Conservation (phyloP, 2,113 vertebrate species). For the Merops nubicus region DNA sequence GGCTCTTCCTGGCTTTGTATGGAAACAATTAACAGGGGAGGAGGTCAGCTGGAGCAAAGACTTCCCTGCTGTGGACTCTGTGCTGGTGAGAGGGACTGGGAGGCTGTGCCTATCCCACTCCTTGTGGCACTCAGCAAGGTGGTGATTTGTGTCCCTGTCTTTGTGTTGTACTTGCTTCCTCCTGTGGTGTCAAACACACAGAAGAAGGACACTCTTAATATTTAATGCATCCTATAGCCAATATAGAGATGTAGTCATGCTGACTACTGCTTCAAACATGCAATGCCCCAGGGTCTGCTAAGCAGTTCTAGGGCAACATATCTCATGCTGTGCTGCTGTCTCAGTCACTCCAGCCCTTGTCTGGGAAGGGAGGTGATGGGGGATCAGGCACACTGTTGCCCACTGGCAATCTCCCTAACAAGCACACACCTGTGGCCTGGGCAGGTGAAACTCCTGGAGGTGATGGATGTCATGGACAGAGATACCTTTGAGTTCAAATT, state of each 20-base stretch:
- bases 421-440: neutral
- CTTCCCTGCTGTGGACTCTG: conserved; percentile 92
- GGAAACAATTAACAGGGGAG: conserved; percentile 96
- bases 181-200: neutral
- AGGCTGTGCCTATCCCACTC: neutral
- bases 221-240: neutral
- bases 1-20: conserved; percentile 93
- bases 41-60: conserved; percentile 94
- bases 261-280: neutral
- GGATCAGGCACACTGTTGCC: neutral
- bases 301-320: neutral
- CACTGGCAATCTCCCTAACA: neutral
- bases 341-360: neutral
- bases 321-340: neutral
- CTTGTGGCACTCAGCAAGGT: neutral
- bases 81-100: conserved; percentile 82
- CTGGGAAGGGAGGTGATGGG: neutral
- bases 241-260: neutral
- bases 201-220: neutral
- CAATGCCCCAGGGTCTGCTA: neutral
- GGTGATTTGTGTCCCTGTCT: neutral
- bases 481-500: conserved; percentile 96
- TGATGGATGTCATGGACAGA: conserved; percentile 96
- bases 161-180: neutral
- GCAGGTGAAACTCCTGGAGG: conserved; percentile 94